phyloP scores from a whole-genome alignment of 1,140 invertebrate genomes.

The Scylla paramamosain region DNA sequence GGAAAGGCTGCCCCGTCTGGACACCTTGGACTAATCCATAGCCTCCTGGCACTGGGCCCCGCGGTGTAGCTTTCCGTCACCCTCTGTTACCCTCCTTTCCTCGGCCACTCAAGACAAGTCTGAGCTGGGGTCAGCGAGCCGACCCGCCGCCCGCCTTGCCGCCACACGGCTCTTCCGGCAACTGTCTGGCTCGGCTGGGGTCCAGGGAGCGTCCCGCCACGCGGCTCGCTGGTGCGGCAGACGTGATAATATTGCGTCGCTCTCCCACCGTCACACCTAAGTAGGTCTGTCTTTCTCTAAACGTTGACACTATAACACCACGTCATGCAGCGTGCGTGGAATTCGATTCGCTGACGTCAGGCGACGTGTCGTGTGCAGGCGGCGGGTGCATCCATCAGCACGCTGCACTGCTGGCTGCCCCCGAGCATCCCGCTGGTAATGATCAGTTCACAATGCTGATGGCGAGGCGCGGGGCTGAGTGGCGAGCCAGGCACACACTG shows the following conservation, averaged over 20 bases:
- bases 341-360: not conserved
- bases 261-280: not conserved
- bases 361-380: not conserved
- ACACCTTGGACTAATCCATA: constrained; percentile 44
- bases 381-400: not conserved
- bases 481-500: not conserved
- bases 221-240: not conserved
- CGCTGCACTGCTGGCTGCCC: not conserved
- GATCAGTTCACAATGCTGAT: not conserved
- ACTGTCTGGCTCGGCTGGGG: not conserved
- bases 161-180: not conserved
- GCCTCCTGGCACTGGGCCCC: constrained; percentile 39
- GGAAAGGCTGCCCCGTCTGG: constrained; percentile 36
- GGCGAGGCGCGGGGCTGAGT: not conserved
- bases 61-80: constrained; percentile 27
- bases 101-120: not conserved
- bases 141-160: not conserved
- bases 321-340: not conserved
- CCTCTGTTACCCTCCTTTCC: constrained; percentile 26
- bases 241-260: not conserved
- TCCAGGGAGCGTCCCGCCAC: not conserved
- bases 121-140: not conserved
- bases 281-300: not conserved
- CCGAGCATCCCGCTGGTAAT: not conserved
- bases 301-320: not conserved